Evolutionary conservation across 2,888 invertebrate genomes (phyloP), one percentile per base, ranked within the genome.

Genomic region (Molanna angustata): DNA sequence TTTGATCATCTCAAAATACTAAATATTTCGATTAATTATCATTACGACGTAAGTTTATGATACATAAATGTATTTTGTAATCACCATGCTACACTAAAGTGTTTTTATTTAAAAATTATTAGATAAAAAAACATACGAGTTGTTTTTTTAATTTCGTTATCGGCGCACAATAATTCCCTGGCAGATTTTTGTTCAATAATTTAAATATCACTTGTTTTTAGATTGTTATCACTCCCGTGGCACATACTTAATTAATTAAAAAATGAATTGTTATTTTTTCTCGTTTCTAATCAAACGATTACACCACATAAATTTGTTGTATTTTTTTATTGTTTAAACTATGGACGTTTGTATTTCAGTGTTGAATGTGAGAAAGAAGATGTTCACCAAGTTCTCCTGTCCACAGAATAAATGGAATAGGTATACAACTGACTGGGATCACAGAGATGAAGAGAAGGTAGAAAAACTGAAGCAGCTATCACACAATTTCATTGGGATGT

Each of bases 401-500:
- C 56, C 56, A 58, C 21, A 72, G 68, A 40, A 76, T 69, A 66
- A 74, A 75, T 54, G 77, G 77, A 61, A 77, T 67, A 56, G 77
- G 77, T 58, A 76, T 75, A 57, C 71, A 69, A 60, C 73, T 74
- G 52, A 71, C 69, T 64, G 73, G 80, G 69, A 79, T 81, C 66
- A 83, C 77, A 62, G 81, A 82, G 66, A 82, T 80, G 67, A 81
- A 79, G 74, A 82, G 80, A 72, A 82, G 77, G 66, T 80, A 82
- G 75, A 83, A 84, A 74, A 81, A 78, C 69, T 81, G 80, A 62
- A 83, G 78, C 72, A 82, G 84, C 82, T 83, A 86, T 86, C 86
- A 87, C 81, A 86, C 86, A 68, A 90, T 88, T 72, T 90, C 90
- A 71, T 90, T 90, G 64, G 88, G 87, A 74, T 89, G 88, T 64